Evolutionary conservation across 2,797 vertebrate species (phyloP).

Genomic region (Gymnothorax reevesii): DNA sequence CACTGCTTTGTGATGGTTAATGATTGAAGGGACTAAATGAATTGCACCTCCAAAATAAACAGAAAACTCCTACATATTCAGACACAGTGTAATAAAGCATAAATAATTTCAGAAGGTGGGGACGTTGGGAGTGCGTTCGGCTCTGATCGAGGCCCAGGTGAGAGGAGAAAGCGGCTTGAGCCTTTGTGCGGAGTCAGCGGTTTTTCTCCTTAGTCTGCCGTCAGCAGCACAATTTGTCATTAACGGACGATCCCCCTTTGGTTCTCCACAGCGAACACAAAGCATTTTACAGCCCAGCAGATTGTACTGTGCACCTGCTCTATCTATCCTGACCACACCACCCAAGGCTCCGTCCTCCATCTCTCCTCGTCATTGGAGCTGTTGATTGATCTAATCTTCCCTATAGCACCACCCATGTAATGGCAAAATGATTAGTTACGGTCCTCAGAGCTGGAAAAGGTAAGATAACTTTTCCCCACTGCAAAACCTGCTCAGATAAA

Average conservation of each 20-base stretch:
- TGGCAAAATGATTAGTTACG: neutral
- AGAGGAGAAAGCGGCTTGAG: neutral
- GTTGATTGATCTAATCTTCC: neutral
- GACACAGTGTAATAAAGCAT: neutral
- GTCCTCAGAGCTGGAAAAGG: neutral
- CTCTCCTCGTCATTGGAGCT: neutral
- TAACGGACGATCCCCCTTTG: neutral
- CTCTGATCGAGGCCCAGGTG: neutral
- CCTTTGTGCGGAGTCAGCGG: neutral
- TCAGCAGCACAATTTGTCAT: conserved; percentile 8
- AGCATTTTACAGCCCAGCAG: conserved; percentile 5
- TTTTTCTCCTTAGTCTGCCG: neutral
- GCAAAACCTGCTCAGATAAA: neutral
- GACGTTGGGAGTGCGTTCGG: neutral
- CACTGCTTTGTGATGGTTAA: neutral
- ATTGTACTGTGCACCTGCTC: neutral
- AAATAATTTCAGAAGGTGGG: neutral
- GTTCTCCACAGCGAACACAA: neutral
- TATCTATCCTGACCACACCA: conserved; percentile 1
- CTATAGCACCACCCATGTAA: neutral
- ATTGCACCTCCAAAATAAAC: neutral
- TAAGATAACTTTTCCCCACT: neutral
- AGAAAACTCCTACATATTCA: neutral
- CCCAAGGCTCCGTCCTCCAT: conserved; percentile 6
- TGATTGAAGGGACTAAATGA: neutral